Percentiles rank a stretch among this genome's conserved stretches.
These are phyloP conservation scores for Crossocerus cetratus DNA, from an alignment of 2,888 invertebrate genomes.

Conservation along the genomic window DNA sequence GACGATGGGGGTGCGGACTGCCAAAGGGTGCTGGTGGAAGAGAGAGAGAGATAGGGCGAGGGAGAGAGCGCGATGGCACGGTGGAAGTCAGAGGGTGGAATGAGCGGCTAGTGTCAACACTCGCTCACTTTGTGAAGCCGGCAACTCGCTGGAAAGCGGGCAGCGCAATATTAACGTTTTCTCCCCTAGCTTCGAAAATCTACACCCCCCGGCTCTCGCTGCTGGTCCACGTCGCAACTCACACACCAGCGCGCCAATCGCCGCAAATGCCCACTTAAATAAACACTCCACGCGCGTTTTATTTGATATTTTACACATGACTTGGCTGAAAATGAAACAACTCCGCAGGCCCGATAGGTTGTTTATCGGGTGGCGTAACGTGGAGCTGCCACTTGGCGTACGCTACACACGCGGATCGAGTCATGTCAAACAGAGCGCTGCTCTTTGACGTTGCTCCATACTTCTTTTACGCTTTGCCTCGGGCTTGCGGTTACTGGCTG, in stretches of 20 bases:
- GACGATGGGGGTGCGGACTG: constrained; percentile 45
- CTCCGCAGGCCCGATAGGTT: constrained; percentile 56
- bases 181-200: constrained; percentile 57
- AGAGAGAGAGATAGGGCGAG: constrained; percentile 8
- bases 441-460: constrained; percentile 45
- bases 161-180: constrained; percentile 74
- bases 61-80: constrained; percentile 25
- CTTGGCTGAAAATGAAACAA: constrained; percentile 69
- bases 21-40: constrained; percentile 49
- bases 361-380: constrained; percentile 54
- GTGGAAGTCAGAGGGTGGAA: constrained; percentile 54
- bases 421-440: constrained; percentile 41
- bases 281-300: constrained; percentile 68
- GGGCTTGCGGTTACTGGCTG: constrained; percentile 19
- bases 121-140: constrained; percentile 75
- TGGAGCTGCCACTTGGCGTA: constrained; percentile 10
- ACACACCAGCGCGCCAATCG: constrained; percentile 37
- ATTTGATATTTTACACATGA: constrained; percentile 73
- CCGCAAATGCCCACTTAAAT: constrained; percentile 66
- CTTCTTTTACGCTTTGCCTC: constrained; percentile 36
- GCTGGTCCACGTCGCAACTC: constrained; percentile 11
- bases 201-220: constrained; percentile 36
- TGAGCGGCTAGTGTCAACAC: constrained; percentile 74
- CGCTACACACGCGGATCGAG: constrained; percentile 7
- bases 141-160: constrained; percentile 69